phyloP scores from a whole-genome alignment of 2,113 vertebrate genomes.

The Paraplagusia blochii region DNA sequence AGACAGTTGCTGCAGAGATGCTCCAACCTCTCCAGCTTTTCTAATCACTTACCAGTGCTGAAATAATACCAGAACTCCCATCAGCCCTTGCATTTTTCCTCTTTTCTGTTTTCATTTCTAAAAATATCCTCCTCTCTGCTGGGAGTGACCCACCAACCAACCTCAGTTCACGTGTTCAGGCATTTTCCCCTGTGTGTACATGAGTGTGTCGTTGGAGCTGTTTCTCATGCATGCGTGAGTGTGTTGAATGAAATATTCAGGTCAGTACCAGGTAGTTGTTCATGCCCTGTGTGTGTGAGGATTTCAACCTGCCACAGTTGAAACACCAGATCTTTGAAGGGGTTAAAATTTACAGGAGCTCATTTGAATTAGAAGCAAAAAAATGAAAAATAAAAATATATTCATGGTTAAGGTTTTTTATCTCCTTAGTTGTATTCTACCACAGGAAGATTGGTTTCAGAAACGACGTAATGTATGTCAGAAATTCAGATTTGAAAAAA shows the following conservation, averaged over 20 bases:
- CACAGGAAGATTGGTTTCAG: no score
- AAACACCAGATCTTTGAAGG: no score
- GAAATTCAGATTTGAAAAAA: no score
- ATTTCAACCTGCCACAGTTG: neutral
- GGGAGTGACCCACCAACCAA: no score
- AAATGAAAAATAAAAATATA: no score
- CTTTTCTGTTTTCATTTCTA: conserved; percentile 37
- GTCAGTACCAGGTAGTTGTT: conserved; percentile 40
- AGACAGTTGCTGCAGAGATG: conserved; percentile 10
- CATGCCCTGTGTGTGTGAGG: no score
- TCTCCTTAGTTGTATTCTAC: no score
- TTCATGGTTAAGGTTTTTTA: no score
- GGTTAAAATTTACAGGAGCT: no score
- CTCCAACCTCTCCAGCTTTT: conserved; percentile 48
- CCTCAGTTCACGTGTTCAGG: conserved; percentile 41
- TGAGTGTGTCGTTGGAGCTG: conserved; percentile 23
- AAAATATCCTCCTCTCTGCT: conserved; percentile 55
- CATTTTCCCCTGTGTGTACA: conserved; percentile 14
- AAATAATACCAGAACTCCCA: conserved; percentile 51
- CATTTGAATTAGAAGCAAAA: no score
- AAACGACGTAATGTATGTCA: no score
- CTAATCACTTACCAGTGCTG: conserved; percentile 61
- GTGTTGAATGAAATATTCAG: conserved; percentile 68
- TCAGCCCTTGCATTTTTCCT: neutral
- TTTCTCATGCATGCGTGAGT: conserved; percentile 36